These are phyloP conservation scores for Ctenopoma kingsleyae DNA, from an alignment of 2,797 vertebrate species.

Conservation along the genomic window DNA sequence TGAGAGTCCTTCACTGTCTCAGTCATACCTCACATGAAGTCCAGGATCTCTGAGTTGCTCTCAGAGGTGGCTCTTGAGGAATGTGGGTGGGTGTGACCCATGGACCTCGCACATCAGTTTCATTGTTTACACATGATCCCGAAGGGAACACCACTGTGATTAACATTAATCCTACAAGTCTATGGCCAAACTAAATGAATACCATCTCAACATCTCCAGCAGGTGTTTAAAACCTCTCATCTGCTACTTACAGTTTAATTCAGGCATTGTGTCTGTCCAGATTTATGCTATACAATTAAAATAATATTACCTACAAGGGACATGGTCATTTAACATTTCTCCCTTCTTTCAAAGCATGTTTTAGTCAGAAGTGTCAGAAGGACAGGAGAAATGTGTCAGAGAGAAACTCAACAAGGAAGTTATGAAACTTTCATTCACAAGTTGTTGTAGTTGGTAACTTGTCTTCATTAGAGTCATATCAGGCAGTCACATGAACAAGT, in stretches of 20 bases:
- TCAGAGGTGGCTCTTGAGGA: slow-evolving; percentile 43
- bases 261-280: slow-evolving; percentile 8
- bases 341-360: background rate
- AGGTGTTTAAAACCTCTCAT: slow-evolving; percentile 24
- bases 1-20: slow-evolving; percentile 2
- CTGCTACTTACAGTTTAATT: background rate
- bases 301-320: background rate
- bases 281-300: slow-evolving; percentile 6
- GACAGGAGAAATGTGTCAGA: background rate
- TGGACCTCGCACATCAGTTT: slow-evolving; percentile 54
- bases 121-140: slow-evolving; percentile 49
- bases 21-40: slow-evolving; percentile 7
- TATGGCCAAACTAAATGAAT: slow-evolving; percentile 52
- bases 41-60: slow-evolving; percentile 19
- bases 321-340: background rate
- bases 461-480: background rate
- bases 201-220: slow-evolving; percentile 36
- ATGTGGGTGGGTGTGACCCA: slow-evolving; percentile 40
- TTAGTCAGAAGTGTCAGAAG: background rate
- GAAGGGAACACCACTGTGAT: slow-evolving; percentile 58
- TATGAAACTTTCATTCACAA: background rate
- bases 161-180: slow-evolving; percentile 70
- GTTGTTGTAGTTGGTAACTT: background rate
- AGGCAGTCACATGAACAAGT: background rate
- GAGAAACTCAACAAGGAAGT: no score